phyloP scores from a whole-genome alignment of 2,888 invertebrate species.

The Chaitophorus viminalis region DNA sequence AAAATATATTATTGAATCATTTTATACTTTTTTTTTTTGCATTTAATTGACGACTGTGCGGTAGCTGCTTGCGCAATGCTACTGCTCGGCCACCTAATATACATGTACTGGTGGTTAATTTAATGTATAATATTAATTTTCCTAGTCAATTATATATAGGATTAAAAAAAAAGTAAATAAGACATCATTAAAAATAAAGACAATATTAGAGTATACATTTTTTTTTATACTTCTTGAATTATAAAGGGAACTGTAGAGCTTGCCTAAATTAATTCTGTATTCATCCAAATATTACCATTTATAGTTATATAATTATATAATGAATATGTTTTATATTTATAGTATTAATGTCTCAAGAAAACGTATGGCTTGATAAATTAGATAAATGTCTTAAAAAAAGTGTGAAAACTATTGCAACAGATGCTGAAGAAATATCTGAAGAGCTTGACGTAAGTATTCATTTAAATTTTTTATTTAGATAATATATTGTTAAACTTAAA shows the following conservation, averaged over 20 bases:
- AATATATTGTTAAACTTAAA: no score
- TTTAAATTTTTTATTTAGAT: slow-evolving; percentile 18
- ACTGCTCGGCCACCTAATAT: no score
- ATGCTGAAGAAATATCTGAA: slow-evolving; percentile 92
- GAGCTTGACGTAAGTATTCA: slow-evolving; percentile 82
- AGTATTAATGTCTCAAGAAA: slow-evolving; percentile 81
- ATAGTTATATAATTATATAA: not conserved
- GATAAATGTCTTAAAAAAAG: slow-evolving; percentile 79
- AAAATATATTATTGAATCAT: no score
- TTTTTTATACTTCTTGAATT: no score
- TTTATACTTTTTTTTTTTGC: no score
- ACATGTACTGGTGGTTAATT: not conserved
- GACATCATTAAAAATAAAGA: no score
- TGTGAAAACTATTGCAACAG: slow-evolving; percentile 76
- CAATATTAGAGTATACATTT: no score
- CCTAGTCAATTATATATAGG: no score
- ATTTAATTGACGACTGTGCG: no score
- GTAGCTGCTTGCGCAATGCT: no score
- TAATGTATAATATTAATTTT: not conserved
- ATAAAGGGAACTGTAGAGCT: no score
- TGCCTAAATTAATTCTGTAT: not conserved
- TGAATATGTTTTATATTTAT: slow-evolving; percentile 67
- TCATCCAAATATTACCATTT: not conserved
- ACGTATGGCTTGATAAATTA: slow-evolving; percentile 82
- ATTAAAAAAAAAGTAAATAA: no score